Percentiles rank a stretch among this genome's conserved stretches.
phyloP scores from a whole-genome alignment of 2,797 vertebrate species.

The Danio tinwini region DNA sequence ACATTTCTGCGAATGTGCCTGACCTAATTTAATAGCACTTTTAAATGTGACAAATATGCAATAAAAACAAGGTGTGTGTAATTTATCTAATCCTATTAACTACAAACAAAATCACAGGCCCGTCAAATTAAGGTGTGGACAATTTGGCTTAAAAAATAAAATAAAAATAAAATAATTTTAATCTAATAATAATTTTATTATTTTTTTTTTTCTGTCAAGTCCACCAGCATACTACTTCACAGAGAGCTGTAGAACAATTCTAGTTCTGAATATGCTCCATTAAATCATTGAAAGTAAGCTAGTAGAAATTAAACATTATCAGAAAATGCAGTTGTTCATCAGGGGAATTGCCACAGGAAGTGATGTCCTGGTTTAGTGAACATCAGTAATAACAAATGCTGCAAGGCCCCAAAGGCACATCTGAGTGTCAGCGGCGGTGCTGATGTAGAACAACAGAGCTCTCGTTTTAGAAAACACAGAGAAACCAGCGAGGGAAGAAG shows the following conservation, averaged over 20 bases:
- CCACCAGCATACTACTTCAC: background rate
- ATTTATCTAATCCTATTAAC: too few species aligned
- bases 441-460: constrained; percentile 51
- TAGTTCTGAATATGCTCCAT: background rate
- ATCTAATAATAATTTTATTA: too few species aligned
- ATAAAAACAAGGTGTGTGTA: too few species aligned
- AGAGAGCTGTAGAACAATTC: background rate
- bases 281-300: background rate
- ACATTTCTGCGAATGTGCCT: too few species aligned
- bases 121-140: too few species aligned
- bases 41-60: too few species aligned
- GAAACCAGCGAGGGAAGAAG: constrained; percentile 27
- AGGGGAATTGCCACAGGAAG: constrained; percentile 7
- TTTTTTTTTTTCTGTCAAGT: too few species aligned
- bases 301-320: background rate
- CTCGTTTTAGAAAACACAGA: constrained; percentile 20
- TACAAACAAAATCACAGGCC: too few species aligned
- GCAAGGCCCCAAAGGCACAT: constrained; percentile 41
- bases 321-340: background rate
- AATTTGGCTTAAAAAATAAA: too few species aligned
- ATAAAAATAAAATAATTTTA: too few species aligned
- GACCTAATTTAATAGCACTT: too few species aligned
- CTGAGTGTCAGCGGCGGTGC: constrained; percentile 48
- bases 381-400: constrained; percentile 53
- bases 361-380: constrained; percentile 20